Evolutionary conservation across 1,140 invertebrate species (phyloP), one percentile per base, ranked within the genome.

Genomic region (Aphelinus atriplicis): DNA sequence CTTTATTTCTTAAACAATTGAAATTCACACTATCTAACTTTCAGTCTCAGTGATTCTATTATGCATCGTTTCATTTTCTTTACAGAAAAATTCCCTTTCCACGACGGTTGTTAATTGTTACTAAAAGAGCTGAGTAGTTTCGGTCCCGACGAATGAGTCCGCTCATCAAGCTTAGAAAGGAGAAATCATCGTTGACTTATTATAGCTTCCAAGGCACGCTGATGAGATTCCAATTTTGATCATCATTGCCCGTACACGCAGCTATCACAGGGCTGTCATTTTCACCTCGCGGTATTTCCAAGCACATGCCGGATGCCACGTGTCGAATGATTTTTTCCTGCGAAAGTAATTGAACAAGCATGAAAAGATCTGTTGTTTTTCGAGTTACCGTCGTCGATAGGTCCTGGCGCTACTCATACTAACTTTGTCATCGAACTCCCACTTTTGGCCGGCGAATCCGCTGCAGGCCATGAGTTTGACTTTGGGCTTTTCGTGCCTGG

Each of bases 401-500:
- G 26, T 26, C 26, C 26, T 26, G 26, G 26, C 26, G 26, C 26
- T 26, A 26, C 26, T 26, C 26, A 26, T 26, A 66, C 74, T 79
- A 81, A 91, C 90, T 71, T 89, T 77, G 72, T 86, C 77, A 76
- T 92, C 81, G 75, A 91, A 93, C 43, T 80, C 83, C 93, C 93
- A 94, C 75, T 90, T 89, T 82, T 94, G 93, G 72, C 91, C 85
- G 0, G 83, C 80, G 5, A 88, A 84, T 56, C 90, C 90, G 79
- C 87, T 91, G 80, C 93, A 94, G 1, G 92, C 91, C 84, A 92
- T 90, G 53, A 94, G 90, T 71, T 92, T 89, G 3, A 93, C 92
- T 79, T 90, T 90, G 2, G 89, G 88, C 47, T 81, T 86, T 26
- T 86, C 85, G 57, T 88, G 84, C 53, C 81, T 80, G 1, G 80